Evolutionary conservation across 2,888 invertebrate genomes (phyloP).

Genomic region (Sturmia bella): DNA sequence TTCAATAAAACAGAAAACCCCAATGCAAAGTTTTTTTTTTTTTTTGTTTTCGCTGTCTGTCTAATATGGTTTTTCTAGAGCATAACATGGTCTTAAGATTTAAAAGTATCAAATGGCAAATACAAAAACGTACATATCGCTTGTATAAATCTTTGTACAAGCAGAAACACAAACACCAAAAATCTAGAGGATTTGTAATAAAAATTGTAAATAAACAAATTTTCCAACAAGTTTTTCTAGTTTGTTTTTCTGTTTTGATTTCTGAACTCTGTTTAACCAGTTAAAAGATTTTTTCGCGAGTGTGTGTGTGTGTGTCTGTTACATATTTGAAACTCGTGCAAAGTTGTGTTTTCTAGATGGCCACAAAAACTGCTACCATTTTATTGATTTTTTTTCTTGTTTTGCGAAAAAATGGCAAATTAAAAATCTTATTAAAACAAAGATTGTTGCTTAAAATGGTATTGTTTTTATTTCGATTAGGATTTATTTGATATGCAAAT

Average conservation of each 20-base stretch:
- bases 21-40: constrained; percentile 3
- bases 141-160: constrained; percentile 27
- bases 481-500: constrained; percentile 5
- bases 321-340: constrained; percentile 49
- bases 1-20: neutral
- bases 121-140: constrained; percentile 4
- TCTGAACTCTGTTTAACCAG: constrained; percentile 19
- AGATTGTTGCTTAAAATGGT: constrained; percentile 8
- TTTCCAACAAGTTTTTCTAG: constrained; percentile 70
- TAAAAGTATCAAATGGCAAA: constrained; percentile 43
- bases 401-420: constrained; percentile 13
- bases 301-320: constrained; percentile 9
- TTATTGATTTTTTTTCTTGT: too few relatives aligned
- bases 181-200: constrained; percentile 59
- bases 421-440: constrained; percentile 37
- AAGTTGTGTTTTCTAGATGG: constrained; percentile 36
- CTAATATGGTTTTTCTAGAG: constrained; percentile 65
- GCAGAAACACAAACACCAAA: constrained; percentile 9
- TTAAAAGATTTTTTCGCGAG: constrained; percentile 12
- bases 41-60: constrained; percentile 20
- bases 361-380: too few relatives aligned
- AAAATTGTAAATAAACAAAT: constrained; percentile 70
- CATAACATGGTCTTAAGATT: constrained; percentile 59
- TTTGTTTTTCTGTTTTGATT: constrained; percentile 23
- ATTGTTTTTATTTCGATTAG: neutral